Base-by-base conservation (phyloP, 2,888 invertebrate genomes). In the Drosophila meridiana region DNA sequence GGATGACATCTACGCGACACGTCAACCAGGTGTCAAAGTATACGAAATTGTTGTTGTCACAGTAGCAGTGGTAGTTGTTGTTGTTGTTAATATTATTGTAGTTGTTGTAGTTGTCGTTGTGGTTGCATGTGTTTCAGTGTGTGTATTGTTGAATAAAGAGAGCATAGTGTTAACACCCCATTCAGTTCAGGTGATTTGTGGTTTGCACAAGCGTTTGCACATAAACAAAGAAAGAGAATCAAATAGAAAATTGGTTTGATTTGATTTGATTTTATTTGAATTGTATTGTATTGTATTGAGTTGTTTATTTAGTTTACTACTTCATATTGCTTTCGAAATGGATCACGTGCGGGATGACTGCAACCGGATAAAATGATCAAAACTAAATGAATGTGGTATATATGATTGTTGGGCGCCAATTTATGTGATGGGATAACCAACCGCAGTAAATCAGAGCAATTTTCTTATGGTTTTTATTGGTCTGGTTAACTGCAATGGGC, bases 1-100 rank as follows among this genome's bases (percentile, higher is more conserved):
- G 83, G 89, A 90, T 89, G 89, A 91, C 88, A 76, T 92, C 92
- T 92, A n/a, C 42, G 26, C 32, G 50, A 20, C n/a, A 74, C 68
- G 58, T 48, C 55, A 30, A 30, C 28, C 55, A 69, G 63, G 82
- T 48, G 78, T 76, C 69, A 69, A 60, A 57, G 61, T 34, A 42
- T 56, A 59, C 50, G 50, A 58, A 65, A 50, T 47, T 7, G 47
- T 47, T 47, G 47, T 47, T 64, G 59, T 53, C 36, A 20, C 20
- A 36, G 53, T 53, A 20, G 47, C 45, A 32, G 47, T 56, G n/a
- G 61, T 66, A 65, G 70, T 60, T 40, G 71, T 68, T 67, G 72
- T 62, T 53, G 60, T 45, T 59, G 47, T 47, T 63, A 56, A 8
- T n/a, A 4, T 40, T 57, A n/a, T 50, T 34, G 42, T 42, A 43